Evolutionary conservation across 2,888 invertebrate species (phyloP).

Genomic region (Agrotis segetum): DNA sequence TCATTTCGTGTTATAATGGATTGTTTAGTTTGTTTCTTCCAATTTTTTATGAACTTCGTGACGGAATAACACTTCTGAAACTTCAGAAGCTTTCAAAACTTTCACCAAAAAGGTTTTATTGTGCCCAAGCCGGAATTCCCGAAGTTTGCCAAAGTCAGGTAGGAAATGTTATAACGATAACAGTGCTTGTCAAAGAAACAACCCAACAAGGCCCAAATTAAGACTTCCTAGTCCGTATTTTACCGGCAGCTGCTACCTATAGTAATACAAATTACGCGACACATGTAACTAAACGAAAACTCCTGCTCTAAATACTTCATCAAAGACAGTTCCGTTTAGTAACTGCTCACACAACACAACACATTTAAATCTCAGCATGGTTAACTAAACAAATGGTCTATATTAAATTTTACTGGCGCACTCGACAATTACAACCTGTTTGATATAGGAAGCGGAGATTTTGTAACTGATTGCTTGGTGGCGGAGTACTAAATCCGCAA

Average conservation of each 20-base stretch:
- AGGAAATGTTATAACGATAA: not conserved
- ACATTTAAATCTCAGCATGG: conserved; percentile 51
- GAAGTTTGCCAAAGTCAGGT: not conserved
- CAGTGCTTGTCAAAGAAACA: conserved; percentile 1
- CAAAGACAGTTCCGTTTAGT: conserved; percentile 46
- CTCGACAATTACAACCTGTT: conserved; percentile 51
- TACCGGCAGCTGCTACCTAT: conserved; percentile 23
- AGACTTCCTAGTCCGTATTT: conserved; percentile 36
- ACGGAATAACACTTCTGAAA: no score
- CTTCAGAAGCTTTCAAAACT: no score
- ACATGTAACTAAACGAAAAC: conserved; percentile 41
- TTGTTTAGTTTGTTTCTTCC: no score
- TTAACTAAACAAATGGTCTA: conserved; percentile 53
- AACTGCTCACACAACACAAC: conserved; percentile 50
- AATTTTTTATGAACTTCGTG: no score
- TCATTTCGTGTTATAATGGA: no score
- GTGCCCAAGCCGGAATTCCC: not conserved
- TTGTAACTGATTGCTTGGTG: conserved; percentile 32
- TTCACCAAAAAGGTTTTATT: no score
- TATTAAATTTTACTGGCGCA: conserved; percentile 53
- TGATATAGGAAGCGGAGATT: conserved; percentile 40
- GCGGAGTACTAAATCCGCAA: conserved; percentile 46
- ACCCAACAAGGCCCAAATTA: conserved; percentile 22
- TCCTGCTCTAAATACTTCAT: conserved; percentile 48
- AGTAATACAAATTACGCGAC: conserved; percentile 38